Base-by-base conservation (phyloP, 1,140 invertebrate genomes). In the Drosophila serrata region DNA sequence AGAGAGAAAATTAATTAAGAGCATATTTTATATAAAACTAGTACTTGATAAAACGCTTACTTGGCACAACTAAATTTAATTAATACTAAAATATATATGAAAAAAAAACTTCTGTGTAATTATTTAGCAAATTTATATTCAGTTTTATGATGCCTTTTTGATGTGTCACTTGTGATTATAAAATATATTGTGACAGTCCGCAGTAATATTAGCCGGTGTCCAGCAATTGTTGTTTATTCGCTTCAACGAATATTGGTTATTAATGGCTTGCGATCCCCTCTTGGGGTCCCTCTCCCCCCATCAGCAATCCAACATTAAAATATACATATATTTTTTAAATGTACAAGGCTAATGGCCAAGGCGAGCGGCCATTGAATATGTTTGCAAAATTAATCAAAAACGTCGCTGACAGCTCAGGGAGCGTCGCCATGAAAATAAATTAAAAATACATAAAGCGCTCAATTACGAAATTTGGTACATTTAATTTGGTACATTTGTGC, bases 381-480 rank as follows among this genome's bases (percentile, higher is more conserved):
- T 64, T 80, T 73, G 79, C 79, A 82, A 78, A 72, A 82, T 59
- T 59, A 67, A 70, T 45, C 60, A 67, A 48, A 65, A 62, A 62
- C 27, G 22, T 33, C 17, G 35, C 69, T 73, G 65, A 49, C 49
- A 63, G 58, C 37, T 62, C 27, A 40, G 58, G 69, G 57, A 75
- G 72, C 72, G 74, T 76, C 72, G 46, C 49, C 37, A 43, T 55
- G 53, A 81, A 59, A 59, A 80, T 62, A 87, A 81, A 87, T 86
- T 86, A 86, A 79, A 86, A 87, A 86, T 86, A 79, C 82, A 86
- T 86, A 81, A 86, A 75, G 79, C 53, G 48, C 70, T 75, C 82
- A 87, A 86, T 86, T 86, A 87, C 82, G 68, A 79, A 84, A 87
- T 87, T 82, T 59, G 73, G 82, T 86, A 85, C 80, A 81, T 81